Evolutionary conservation across 2,888 invertebrate genomes (phyloP).

Genomic region (Galeopsomyia nigrocyanea): DNA sequence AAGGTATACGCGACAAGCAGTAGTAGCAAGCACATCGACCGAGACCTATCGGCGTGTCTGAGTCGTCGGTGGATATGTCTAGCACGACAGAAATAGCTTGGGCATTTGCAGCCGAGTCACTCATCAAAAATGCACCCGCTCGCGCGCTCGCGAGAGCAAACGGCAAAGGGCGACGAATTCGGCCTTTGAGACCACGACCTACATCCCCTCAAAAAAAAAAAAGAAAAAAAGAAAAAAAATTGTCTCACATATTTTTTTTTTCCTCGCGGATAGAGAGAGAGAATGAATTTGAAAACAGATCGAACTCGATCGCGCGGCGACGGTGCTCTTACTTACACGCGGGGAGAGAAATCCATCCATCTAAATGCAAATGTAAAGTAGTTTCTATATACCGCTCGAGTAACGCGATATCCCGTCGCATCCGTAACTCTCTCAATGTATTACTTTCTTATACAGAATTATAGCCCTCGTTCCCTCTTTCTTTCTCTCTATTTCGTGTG

Average conservation of each 20-base stretch:
- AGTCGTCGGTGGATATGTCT: too few relatives aligned
- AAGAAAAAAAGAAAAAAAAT: neutral
- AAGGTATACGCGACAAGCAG: too few relatives aligned
- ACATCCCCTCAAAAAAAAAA: too few relatives aligned
- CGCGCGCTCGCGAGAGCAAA: too few relatives aligned
- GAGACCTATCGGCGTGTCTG: too few relatives aligned
- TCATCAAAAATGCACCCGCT: too few relatives aligned
- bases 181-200: too few relatives aligned
- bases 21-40: too few relatives aligned
- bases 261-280: neutral
- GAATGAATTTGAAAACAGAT: conserved; percentile 3
- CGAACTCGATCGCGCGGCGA: conserved; percentile 7
- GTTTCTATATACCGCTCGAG: conserved; percentile 9
- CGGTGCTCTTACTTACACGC: conserved; percentile 10
- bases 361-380: conserved; percentile 45
- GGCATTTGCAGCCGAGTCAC: too few relatives aligned
- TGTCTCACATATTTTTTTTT: conserved; percentile 3
- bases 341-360: conserved; percentile 32
- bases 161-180: too few relatives aligned
- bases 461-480: neutral
- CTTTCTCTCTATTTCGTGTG: too few relatives aligned
- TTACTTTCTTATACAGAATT: conserved; percentile 31
- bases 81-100: too few relatives aligned
- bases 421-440: conserved; percentile 11
- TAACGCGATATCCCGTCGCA: conserved; percentile 36